A percentile compares a stretch with the other conserved stretches of the same genome.
phyloP scores from a whole-genome alignment of 2,888 invertebrate species.

The Drosophila rubida region DNA sequence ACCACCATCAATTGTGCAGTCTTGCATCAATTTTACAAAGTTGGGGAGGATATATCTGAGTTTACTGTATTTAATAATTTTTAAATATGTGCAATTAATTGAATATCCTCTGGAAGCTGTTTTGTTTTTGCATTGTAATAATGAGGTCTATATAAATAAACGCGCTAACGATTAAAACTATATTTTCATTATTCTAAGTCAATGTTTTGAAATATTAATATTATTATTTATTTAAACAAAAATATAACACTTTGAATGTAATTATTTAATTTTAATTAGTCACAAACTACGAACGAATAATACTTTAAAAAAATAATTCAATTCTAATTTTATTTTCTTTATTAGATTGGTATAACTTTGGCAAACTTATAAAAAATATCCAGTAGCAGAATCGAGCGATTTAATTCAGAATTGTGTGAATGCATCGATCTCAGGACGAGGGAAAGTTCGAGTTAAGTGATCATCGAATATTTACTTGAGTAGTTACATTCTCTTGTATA shows the following conservation, averaged over 20 bases:
- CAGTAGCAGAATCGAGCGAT: not conserved
- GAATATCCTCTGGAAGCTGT: not conserved
- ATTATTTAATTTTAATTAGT: not conserved
- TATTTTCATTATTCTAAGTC: too few species aligned
- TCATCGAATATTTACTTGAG: not conserved
- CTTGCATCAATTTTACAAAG: not conserved
- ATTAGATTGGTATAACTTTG: too few species aligned
- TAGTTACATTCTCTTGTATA: constrained; percentile 1
- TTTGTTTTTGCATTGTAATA: not conserved
- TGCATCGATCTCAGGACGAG: not conserved
- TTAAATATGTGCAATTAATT: constrained; percentile 8
- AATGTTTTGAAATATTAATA: not conserved
- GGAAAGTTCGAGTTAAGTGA: not conserved
- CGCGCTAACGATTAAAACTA: too few species aligned
- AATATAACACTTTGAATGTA: not conserved
- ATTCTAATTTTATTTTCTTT: too few species aligned
- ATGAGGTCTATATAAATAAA: too few species aligned
- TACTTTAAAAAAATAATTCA: too few species aligned
- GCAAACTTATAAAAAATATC: too few species aligned
- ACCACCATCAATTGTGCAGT: constrained; percentile 2
- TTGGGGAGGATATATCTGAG: constrained; percentile 1
- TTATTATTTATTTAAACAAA: not conserved
- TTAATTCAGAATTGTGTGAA: not conserved
- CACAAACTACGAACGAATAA: too few species aligned
- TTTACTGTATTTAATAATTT: not conserved